Conservation (phyloP, 1,140 invertebrate species). For the Trachymyrmex cornetzi region DNA sequence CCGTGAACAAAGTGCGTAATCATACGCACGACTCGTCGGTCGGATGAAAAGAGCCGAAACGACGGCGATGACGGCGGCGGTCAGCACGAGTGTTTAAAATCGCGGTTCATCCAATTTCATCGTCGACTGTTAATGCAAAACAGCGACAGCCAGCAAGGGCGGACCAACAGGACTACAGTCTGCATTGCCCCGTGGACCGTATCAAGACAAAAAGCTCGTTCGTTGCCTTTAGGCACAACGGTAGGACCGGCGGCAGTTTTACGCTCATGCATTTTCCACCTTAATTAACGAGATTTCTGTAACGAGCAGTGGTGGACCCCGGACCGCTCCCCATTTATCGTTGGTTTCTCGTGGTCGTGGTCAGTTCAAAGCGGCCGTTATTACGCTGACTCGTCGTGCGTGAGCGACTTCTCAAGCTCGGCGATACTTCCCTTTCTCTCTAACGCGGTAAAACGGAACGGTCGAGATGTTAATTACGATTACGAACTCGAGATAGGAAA, state of each 20-base stretch:
- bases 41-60: constrained; percentile 44
- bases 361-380: constrained; percentile 69
- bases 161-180: neutral
- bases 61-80: neutral
- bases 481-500: constrained; percentile 46
- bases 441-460: constrained; percentile 43
- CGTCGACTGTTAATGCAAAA: constrained; percentile 60
- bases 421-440: constrained; percentile 40
- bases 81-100: constrained; percentile 61
- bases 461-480: constrained; percentile 63
- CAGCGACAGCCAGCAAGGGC: constrained; percentile 33
- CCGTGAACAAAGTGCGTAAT: constrained; percentile 50
- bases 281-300: constrained; percentile 69
- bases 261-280: constrained; percentile 57
- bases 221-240: constrained; percentile 32
- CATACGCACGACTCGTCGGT: constrained; percentile 34
- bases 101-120: constrained; percentile 69
- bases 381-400: constrained; percentile 66
- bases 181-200: constrained; percentile 15
- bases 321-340: constrained; percentile 44
- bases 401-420: constrained; percentile 59
- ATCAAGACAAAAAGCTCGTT: constrained; percentile 54
- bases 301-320: constrained; percentile 22
- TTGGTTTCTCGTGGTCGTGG: constrained; percentile 36
- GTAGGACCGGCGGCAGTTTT: constrained; percentile 38